These are phyloP conservation scores for Formica aserva DNA, from an alignment of 2,888 invertebrate genomes.

Conservation along the genomic window DNA sequence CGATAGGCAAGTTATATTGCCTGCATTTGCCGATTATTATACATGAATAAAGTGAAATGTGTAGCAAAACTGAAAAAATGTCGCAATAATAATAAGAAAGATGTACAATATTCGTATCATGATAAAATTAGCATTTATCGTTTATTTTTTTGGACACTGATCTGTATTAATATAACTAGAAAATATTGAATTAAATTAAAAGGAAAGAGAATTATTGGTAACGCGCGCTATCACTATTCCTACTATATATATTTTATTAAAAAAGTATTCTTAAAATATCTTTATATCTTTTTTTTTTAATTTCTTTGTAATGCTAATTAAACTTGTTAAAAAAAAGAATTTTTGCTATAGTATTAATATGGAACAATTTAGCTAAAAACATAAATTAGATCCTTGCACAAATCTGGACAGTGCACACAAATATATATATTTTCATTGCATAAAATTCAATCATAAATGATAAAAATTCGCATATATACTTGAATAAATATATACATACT, in stretches of 20 bases:
- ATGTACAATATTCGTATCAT: slow-evolving; percentile 27
- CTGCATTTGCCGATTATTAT: slow-evolving; percentile 9
- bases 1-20: slow-evolving; percentile 60
- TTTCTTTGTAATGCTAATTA: neutral
- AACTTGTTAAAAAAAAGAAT: slow-evolving; percentile 14
- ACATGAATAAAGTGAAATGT: slow-evolving; percentile 41
- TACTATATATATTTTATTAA: slow-evolving; percentile 29
- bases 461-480: slow-evolving; percentile 47
- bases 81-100: slow-evolving; percentile 49
- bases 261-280: slow-evolving; percentile 18
- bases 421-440: slow-evolving; percentile 56
- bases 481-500: slow-evolving; percentile 22
- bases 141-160: slow-evolving; percentile 25
- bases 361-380: slow-evolving; percentile 34
- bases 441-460: slow-evolving; percentile 46
- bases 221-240: neutral
- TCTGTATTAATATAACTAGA: slow-evolving; percentile 24
- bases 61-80: slow-evolving; percentile 18
- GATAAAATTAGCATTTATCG: slow-evolving; percentile 27
- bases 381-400: slow-evolving; percentile 41
- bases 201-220: neutral
- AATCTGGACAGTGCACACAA: slow-evolving; percentile 42
- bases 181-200: slow-evolving; percentile 12
- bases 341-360: neutral
- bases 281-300: neutral